These are phyloP conservation scores for Heteronetta atricapilla DNA, from an alignment of 2,113 vertebrate species.

Conservation along the genomic window DNA sequence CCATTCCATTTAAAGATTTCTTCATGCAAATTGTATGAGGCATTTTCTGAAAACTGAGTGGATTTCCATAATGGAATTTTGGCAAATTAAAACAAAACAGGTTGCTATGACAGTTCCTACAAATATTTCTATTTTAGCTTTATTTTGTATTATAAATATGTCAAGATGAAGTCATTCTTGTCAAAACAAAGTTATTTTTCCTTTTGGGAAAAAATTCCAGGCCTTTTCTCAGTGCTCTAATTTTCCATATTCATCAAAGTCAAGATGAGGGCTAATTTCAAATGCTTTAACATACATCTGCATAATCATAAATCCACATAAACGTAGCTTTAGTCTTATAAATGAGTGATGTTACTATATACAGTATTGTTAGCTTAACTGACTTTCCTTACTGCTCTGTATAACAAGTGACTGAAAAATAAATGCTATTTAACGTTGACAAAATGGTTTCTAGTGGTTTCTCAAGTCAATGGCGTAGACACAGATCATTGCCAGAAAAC, in stretches of 20 bases:
- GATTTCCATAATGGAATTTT: neutral
- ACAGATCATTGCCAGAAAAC: neutral
- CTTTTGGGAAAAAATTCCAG: neutral
- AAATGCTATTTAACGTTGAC: neutral
- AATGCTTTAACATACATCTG: neutral
- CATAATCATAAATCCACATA: neutral
- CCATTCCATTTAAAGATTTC: neutral
- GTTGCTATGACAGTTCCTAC: conserved; percentile 20
- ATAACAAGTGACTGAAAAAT: conserved; percentile 17
- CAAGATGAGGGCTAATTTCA: neutral
- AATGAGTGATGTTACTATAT: conserved; percentile 21
- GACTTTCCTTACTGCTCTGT: conserved; percentile 1
- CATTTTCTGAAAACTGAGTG: neutral
- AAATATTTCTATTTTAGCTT: conserved; percentile 23
- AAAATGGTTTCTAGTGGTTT: neutral
- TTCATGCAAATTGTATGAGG: neutral
- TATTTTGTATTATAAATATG: conserved; percentile 38
- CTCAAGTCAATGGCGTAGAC: neutral
- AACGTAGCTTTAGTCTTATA: neutral
- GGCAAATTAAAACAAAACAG: neutral
- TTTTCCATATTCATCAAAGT: neutral
- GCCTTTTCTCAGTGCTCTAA: neutral
- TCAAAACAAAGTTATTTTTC: neutral
- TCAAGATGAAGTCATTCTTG: conserved; percentile 6
- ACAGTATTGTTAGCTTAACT: conserved; percentile 5